Evolutionary conservation across 30 jellyfish, hydroid and myxozoan species (phyloP), one percentile per base, ranked within the genome.

Genomic region (Turritopsis dohrnii): DNA sequence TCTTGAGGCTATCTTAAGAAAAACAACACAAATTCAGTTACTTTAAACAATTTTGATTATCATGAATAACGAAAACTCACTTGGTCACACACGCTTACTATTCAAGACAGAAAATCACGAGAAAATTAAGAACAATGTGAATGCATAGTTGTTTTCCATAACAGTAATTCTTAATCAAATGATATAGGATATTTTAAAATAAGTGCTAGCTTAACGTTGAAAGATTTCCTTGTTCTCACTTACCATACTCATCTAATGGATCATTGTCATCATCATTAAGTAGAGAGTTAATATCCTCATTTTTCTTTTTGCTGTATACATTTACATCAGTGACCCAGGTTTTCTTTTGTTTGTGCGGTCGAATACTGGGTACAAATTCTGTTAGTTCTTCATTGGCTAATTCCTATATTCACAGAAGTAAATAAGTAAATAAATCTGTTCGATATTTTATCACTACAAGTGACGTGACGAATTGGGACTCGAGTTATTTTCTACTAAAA

Each of bases 291-390:
- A 88, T 69, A 53, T 88, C 96, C 20, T 93, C 95, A 53, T 28
- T 79, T 25, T 91, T 88, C 85, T 93, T 93, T 73, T 93, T 93
- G 81, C 96, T 93, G 71, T 80, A 93, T 19, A 93, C 96, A 85
- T 93, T 93, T 1, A 93, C 98, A 76, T 93, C 98, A 18, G 98
- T 93, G 52, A 93, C 98, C 98, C 98, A 93, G 18, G 96, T 87
- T 66, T 93, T 93, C 81, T 89, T 85, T 72, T 29, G 80, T 21
- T 84, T 41, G 21, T 54, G 80, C 20, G 54, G 74, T 26, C 29
- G 81, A 75, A 29, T 52, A 0, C 52, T 28, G 24, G 88, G 88
- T 7, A 54, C 71, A 22, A 81, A 19, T 20, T 54, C 71, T 7
- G 84, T 54, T 75, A 81, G 25, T 24, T 81, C 88, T 9, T 81